Base-by-base conservation (phyloP, 1,140 invertebrate genomes). In the Pseudachorutes palmiensis region DNA sequence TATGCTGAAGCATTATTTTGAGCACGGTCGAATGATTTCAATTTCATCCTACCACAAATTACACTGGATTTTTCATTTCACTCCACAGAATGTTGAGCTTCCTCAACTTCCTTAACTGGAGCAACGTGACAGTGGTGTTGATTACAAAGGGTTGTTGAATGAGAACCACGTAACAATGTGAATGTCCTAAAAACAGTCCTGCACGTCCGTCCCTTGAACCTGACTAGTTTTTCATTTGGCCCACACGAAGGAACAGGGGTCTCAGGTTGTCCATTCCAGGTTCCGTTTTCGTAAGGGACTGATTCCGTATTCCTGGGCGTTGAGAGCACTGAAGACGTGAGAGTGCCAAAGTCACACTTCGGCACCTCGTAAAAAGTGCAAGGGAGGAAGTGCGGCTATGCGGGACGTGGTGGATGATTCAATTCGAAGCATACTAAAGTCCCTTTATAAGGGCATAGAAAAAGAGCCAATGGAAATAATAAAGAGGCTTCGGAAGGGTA, bases 321-420 rank as follows among this genome's bases (percentile, higher is more conserved):
- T 48, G 60, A 66, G 61, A 57, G 45, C 30, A 57, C 24, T 14
- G 70, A 66, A 69, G 68, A 69, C 72, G 72, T 73, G 72, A 73
- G 69, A 70, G 66, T 68, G 66, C 65, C 65, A 73, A 67, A 73
- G 72, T 73, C 72, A 73, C 72, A 73, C 70, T 71, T 71, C 63
- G 60, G 55, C 69, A 73, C 62, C 69, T 73, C 69, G 69, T 73
- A 73, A 73, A 73, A 65, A 73, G 61, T 62, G 63, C n/a, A 31
- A 45, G n/a, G 26, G 41, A 14, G 28, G 22, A 32, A 57, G 28
- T 22, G 31, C 33, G n/a, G n/a, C n/a, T n/a, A n/a, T n/a, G n/a
- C 24, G 19, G 66, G 58, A 68, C 69, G 69, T 68, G 69, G 57
- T 3, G 48, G 65, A 71, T 71, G 70, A 71, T 71, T 68, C 70